Conservation (phyloP, 2,888 invertebrate species). For the Amblyjoppa fuscipennis region DNA sequence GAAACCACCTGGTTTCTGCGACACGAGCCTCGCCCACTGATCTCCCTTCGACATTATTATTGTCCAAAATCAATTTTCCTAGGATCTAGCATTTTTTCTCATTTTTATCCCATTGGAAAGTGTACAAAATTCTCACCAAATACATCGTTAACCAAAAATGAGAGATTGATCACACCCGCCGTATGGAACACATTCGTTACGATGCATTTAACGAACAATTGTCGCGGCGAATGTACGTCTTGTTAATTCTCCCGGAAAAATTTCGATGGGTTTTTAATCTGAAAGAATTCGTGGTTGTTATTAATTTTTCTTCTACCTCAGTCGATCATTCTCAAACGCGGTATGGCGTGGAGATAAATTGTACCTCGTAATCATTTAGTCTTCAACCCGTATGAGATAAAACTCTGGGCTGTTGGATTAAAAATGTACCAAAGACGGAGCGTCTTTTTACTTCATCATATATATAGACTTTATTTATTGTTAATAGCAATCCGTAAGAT, state of each 20-base stretch:
- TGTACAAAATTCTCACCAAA: no score
- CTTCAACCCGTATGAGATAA: neutral
- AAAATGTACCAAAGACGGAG: constrained; percentile 64
- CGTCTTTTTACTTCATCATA: constrained; percentile 87
- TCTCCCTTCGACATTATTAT: no score
- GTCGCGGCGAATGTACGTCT: neutral
- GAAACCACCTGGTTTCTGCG: no score
- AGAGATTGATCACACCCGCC: neutral
- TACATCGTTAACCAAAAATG: neutral
- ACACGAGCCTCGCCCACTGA: no score
- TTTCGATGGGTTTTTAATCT: neutral
- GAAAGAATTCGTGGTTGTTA: neutral
- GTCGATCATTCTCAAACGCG: neutral
- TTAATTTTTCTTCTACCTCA: neutral
- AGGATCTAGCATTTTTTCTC: no score
- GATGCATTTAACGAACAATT: neutral
- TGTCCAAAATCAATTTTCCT: no score
- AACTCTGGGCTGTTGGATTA: neutral
- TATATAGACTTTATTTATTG: constrained; percentile 77
- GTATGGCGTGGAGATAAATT: neutral
- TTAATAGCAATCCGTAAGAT: constrained; percentile 75
- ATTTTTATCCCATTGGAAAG: no score
- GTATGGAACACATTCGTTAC: neutral
- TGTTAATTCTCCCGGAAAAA: neutral
- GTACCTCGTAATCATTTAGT: neutral